Conservation (phyloP, 2,113 vertebrate genomes). For the Setophaga petechia region DNA sequence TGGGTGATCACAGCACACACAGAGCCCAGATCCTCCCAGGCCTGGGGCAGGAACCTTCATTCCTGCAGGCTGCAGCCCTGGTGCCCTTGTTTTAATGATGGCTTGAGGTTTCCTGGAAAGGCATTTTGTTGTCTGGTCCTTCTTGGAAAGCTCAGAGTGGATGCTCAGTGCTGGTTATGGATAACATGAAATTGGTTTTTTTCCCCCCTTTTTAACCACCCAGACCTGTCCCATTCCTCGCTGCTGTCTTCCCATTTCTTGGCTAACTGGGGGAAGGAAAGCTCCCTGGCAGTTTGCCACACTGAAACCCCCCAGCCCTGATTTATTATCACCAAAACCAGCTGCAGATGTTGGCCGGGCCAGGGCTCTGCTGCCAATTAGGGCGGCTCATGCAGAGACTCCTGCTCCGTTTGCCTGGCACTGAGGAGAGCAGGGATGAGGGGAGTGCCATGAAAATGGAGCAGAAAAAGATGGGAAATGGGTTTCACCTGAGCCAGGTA, state of each 20-base stretch:
- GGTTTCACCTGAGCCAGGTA: neutral
- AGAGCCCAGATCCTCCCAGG: neutral
- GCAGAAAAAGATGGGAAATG: neutral
- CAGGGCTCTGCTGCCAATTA: constrained; percentile 86
- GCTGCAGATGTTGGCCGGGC: constrained; percentile 85
- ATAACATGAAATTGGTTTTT: rapidly evolving
- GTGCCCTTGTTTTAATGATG: neutral
- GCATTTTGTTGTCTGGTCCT: rapidly evolving
- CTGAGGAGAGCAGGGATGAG: neutral
- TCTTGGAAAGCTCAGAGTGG: neutral
- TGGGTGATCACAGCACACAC: neutral
- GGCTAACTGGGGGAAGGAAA: constrained; percentile 41
- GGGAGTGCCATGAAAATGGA: neutral
- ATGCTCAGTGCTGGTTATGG: neutral
- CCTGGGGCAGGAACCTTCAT: neutral
- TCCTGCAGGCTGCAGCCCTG: neutral
- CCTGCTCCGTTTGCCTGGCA: constrained; percentile 52
- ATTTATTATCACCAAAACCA: constrained; percentile 90
- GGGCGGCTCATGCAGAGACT: constrained; percentile 81
- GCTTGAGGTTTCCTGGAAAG: neutral
- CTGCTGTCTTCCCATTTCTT: constrained; percentile 15
- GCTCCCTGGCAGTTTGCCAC: constrained; percentile 43
- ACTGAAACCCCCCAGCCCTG: constrained; percentile 60
- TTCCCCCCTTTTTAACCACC: neutral
- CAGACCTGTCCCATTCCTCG: neutral